Percentiles rank a stretch among this genome's conserved stretches.
Conservation (phyloP, 2,888 invertebrate genomes). For the Drosophila anceps region DNA sequence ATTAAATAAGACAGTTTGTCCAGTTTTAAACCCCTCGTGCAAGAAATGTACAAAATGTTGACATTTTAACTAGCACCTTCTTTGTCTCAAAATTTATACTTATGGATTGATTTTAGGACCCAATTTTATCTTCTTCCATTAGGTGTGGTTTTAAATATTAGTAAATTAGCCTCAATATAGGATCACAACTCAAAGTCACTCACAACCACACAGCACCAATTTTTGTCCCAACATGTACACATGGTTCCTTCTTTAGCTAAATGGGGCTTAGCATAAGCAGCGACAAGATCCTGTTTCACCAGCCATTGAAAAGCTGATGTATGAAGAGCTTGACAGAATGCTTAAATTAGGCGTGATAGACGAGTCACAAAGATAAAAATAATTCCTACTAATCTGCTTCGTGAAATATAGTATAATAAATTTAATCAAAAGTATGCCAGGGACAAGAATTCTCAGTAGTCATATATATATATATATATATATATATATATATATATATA, state of each 20-base stretch:
- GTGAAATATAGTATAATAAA: slow-evolving; percentile 8
- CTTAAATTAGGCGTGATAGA: background rate
- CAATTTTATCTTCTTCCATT: background rate
- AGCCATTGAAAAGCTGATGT: slow-evolving; percentile 16
- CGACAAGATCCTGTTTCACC: slow-evolving; percentile 16
- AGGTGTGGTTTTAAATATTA: background rate
- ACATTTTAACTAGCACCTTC: background rate
- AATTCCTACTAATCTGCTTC: background rate
- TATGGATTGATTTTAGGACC: background rate
- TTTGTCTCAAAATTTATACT: background rate
- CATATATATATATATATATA: too few species aligned
- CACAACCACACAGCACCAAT: background rate
- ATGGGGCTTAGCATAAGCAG: background rate
- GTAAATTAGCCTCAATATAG: too few species aligned
- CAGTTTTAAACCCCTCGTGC: too few species aligned
- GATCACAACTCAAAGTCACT: background rate
- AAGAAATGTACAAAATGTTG: too few species aligned
- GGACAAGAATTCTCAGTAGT: background rate
- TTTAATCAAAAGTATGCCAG: background rate
- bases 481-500: too few species aligned
- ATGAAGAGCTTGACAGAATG: slow-evolving; percentile 17
- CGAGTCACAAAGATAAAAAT: background rate
- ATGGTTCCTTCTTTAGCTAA: background rate
- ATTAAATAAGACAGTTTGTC: too few species aligned
- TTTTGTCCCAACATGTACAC: background rate